Evolutionary conservation across 1,140 invertebrate species (phyloP).

Genomic region (Brachystomella parvula): DNA sequence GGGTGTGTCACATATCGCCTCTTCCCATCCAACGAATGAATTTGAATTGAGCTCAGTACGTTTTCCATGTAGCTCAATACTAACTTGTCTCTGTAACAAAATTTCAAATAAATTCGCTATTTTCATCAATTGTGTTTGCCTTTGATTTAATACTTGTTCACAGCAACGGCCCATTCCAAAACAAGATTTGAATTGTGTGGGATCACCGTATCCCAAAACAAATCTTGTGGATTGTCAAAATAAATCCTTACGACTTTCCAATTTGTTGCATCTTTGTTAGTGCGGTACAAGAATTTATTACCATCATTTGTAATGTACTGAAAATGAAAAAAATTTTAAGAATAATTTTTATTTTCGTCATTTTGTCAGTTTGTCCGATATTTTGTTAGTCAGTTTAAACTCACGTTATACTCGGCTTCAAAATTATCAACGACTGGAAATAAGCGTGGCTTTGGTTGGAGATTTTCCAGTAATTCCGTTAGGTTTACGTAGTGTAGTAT

Average conservation of each 20-base stretch:
- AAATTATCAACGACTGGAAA: constrained; percentile 8
- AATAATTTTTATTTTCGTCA: neutral
- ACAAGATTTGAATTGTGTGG: constrained; percentile 80
- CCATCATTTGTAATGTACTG: constrained; percentile 43
- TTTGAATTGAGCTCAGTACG: constrained; percentile 56
- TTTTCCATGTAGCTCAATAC: constrained; percentile 84
- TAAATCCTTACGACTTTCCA: constrained; percentile 25
- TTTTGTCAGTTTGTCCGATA: too few species aligned
- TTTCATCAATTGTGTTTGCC: neutral
- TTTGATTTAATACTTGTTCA: constrained; percentile 49
- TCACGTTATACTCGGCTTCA: constrained; percentile 13
- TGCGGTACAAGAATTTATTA: constrained; percentile 20
- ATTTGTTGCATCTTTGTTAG: constrained; percentile 22
- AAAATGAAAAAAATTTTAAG: constrained; percentile 48
- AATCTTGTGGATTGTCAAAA: constrained; percentile 53
- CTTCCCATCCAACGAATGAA: neutral
- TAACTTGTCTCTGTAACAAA: constrained; percentile 57
- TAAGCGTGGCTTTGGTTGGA: neutral
- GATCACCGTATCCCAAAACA: constrained; percentile 75
- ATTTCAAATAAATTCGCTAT: neutral
- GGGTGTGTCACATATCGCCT: constrained; percentile 40
- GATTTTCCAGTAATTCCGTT: neutral
- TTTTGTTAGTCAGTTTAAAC: too few species aligned
- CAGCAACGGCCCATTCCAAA: constrained; percentile 73
- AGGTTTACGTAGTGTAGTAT: constrained; percentile 19